phyloP scores from a whole-genome alignment of 2,888 invertebrate species.

The Dusona sp. region DNA sequence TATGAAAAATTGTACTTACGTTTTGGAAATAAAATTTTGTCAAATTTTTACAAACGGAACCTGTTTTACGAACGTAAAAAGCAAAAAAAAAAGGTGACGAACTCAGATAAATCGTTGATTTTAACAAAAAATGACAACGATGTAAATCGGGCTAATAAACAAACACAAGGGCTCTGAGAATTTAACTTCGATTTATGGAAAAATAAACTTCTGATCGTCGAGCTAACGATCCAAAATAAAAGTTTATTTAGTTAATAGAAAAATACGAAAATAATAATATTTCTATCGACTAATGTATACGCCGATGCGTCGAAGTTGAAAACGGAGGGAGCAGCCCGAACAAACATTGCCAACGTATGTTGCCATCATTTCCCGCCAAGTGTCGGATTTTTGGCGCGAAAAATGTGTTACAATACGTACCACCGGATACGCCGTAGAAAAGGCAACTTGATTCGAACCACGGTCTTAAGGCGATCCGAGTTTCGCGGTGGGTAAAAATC shows the following conservation, averaged over 20 bases:
- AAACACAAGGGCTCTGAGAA: background rate
- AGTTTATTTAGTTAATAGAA: background rate
- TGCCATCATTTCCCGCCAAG: conserved; percentile 22
- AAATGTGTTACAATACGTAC: background rate
- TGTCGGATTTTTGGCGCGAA: conserved; percentile 14
- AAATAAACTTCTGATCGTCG: background rate
- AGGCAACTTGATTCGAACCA: background rate
- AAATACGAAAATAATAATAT: background rate
- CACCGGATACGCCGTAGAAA: background rate
- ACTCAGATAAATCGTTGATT: background rate
- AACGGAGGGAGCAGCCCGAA: background rate
- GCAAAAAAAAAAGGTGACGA: background rate
- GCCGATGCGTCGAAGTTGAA: background rate
- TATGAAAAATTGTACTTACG: background rate
- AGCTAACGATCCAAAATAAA: background rate
- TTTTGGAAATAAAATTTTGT: background rate
- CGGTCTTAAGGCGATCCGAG: too few species aligned
- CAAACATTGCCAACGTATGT: conserved; percentile 8
- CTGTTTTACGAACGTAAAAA: background rate
- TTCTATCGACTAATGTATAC: background rate
- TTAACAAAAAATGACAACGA: background rate
- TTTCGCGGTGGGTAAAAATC: too few species aligned
- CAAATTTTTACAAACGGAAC: background rate
- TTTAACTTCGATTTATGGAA: background rate
- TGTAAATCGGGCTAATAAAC: background rate